Conservation (phyloP, 2,888 invertebrate species). For the Sinelater perroti region DNA sequence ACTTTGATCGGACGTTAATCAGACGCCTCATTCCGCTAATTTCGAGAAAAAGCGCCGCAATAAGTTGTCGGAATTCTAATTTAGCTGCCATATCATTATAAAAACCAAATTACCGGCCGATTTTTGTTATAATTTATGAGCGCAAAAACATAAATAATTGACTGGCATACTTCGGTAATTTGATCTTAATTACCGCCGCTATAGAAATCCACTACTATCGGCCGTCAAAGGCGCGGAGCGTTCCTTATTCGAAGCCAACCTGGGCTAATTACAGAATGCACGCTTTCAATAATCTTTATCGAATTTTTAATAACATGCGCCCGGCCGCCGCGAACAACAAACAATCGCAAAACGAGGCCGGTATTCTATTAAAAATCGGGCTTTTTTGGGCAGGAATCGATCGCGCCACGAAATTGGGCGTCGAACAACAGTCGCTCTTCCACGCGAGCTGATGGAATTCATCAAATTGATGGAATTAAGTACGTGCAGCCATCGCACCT, state of each 20-base stretch:
- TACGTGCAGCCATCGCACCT: slow-evolving; percentile 36
- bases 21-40: slow-evolving; percentile 37
- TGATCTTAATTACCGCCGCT: slow-evolving; percentile 30
- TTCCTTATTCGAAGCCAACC: slow-evolving; percentile 17
- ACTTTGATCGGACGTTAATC: slow-evolving; percentile 37
- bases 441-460: slow-evolving; percentile 29
- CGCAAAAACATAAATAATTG: slow-evolving; percentile 29
- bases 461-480: slow-evolving; percentile 33
- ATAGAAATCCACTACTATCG: slow-evolving; percentile 25
- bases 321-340: slow-evolving; percentile 9
- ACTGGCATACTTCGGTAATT: slow-evolving; percentile 32
- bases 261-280: slow-evolving; percentile 18
- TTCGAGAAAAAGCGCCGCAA: slow-evolving; percentile 31
- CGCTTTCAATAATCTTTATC: slow-evolving; percentile 21
- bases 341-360: background rate
- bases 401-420: slow-evolving; percentile 10
- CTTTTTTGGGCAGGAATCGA: slow-evolving; percentile 14
- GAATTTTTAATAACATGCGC: slow-evolving; percentile 19
- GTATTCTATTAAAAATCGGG: slow-evolving; percentile 21
- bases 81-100: slow-evolving; percentile 29
- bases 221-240: slow-evolving; percentile 14
- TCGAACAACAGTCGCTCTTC: slow-evolving; percentile 22
- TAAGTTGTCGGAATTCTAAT: slow-evolving; percentile 38
- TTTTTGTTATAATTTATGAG: slow-evolving; percentile 32
- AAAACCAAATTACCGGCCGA: slow-evolving; percentile 35